Evolutionary conservation across 2,797 vertebrate genomes (phyloP), one percentile per base, ranked within the genome.

Genomic region (Apogon talboti): DNA sequence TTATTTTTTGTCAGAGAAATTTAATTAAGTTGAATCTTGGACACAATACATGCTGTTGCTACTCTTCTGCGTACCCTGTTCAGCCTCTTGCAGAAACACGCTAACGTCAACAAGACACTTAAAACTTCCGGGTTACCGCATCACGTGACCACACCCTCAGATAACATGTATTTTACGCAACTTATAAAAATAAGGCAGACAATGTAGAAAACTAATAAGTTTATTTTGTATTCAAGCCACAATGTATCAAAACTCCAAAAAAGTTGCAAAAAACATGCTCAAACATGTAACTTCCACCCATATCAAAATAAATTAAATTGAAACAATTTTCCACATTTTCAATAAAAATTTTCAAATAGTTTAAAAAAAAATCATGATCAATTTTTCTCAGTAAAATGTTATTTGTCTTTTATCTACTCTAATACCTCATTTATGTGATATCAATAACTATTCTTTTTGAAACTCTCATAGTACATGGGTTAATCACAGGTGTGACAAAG

Each of bases 221-320:
- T 86, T 78, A 66, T 64, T 85, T 78, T 75, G 65, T 66, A 65
- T 44, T 45, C 62, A 80, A 85, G 83, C 4, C 16, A 60, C 10
- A 54, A 40, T 79, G 16, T 81, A 67, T 35, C 18, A 81, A 62
- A 72, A n/a, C 44, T 63, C 37, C 47, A 35, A 61, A 66, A 42
- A 12, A 6, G 37, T 47, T 33, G 33, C 24, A 33, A 67, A 67
- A 60, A 43, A 59, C 24, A 30, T 30, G 18, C 11, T 65, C 11
- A 82, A 28, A 45, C 16, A 74, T 3, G 19, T 8, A 19, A 33
- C 14, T 19, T 19, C 16, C 21, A n/a, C 3, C 14, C 2, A 38
- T 14, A 30, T 11, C 16, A 61, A 65, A 78, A 30, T 8, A 48
- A 4, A 1, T 7, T 16, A 10, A 50, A 7, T 37, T 28, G 13